Conservation (phyloP, 2,113 vertebrate species). For the Panthera tigris region DNA sequence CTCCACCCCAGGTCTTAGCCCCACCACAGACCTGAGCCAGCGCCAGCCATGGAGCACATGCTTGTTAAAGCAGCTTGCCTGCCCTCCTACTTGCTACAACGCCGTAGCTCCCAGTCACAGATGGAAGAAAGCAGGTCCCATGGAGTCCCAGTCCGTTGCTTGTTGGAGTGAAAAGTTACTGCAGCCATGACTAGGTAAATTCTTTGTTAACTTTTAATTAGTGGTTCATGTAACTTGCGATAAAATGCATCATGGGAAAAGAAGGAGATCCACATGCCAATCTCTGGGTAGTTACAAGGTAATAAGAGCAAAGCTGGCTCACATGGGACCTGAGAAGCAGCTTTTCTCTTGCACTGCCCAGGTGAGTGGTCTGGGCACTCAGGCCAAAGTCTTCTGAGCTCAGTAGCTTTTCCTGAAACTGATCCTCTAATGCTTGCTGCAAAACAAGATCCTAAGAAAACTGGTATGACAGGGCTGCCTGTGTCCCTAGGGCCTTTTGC, state of each 20-base stretch:
- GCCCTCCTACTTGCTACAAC: accelerated
- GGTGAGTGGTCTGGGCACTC: neutral
- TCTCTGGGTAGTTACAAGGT: neutral
- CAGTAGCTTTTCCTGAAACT: neutral
- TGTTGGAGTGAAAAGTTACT: neutral
- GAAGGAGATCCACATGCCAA: neutral
- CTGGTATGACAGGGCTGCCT: accelerated
- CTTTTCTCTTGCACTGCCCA: neutral
- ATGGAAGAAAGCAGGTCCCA: neutral
- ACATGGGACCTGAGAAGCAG: neutral
- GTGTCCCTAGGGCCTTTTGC: neutral
- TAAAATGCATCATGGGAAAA: neutral
- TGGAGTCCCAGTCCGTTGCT: neutral
- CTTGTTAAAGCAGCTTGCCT: accelerated
- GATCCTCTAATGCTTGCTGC: no score
- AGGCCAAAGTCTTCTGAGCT: neutral
- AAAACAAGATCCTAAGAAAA: neutral
- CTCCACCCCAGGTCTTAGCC: neutral
- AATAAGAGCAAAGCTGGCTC: neutral
- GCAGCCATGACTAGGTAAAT: neutral
- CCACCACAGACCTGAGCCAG: neutral
- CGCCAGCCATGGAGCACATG: neutral
- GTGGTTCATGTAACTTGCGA: neutral
- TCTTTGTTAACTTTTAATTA: neutral
- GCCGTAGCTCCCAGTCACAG: neutral